phyloP scores from a whole-genome alignment of 2,888 invertebrate species.

The Oconnorella tubifera region DNA sequence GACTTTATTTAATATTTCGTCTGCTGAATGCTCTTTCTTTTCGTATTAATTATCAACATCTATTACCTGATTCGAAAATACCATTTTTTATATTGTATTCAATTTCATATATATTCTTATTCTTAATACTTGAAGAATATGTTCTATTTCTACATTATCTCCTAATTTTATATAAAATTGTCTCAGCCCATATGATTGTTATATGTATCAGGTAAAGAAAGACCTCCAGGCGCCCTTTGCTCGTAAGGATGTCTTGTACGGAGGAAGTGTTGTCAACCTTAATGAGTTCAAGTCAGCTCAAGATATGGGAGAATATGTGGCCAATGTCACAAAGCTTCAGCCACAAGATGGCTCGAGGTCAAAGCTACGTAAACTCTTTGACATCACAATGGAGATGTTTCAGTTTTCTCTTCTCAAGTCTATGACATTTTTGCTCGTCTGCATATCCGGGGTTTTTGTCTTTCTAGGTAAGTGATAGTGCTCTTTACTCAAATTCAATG shows the following conservation, averaged over 20 bases:
- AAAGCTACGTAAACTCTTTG: background rate
- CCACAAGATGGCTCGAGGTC: slow-evolving; percentile 1
- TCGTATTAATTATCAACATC: too few species aligned
- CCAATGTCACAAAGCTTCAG: slow-evolving; percentile 4
- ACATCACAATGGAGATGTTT: slow-evolving; percentile 64
- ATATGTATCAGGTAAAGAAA: background rate
- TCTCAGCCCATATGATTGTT: too few species aligned
- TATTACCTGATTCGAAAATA: too few species aligned
- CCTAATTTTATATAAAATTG: too few species aligned
- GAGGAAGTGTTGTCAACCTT: slow-evolving; percentile 22
- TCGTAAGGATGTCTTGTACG: slow-evolving; percentile 11
- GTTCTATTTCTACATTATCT: too few species aligned
- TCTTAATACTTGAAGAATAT: too few species aligned
- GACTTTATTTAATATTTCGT: too few species aligned
- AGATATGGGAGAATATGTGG: background rate
- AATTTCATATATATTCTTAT: too few species aligned
- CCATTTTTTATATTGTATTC: too few species aligned
- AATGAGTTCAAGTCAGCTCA: slow-evolving; percentile 20
- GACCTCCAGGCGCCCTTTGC: slow-evolving; percentile 11
- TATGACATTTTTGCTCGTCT: slow-evolving; percentile 66
- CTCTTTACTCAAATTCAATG: too few species aligned
- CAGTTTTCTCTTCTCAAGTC: slow-evolving; percentile 80
- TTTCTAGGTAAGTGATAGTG: slow-evolving; percentile 22
- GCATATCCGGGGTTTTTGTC: slow-evolving; percentile 22
- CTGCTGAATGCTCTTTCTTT: too few species aligned